A percentile compares a stretch with the other conserved stretches of the same genome.
Evolutionary conservation across 2,888 invertebrate genomes (phyloP).

Genomic region (Subacronicta megacephala): DNA sequence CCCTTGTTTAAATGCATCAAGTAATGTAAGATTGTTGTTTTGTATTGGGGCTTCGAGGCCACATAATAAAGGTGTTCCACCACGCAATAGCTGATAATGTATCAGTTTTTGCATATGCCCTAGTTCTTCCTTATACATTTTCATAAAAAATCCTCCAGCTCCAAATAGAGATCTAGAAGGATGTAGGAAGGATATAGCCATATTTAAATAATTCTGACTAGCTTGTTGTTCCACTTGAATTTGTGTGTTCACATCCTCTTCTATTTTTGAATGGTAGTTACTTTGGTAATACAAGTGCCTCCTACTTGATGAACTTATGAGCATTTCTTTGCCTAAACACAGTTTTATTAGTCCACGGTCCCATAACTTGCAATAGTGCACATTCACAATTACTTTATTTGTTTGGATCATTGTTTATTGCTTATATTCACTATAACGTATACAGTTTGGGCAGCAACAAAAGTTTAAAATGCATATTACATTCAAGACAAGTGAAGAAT

Average conservation of each 20-base stretch:
- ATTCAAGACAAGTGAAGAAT: no score
- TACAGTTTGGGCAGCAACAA: not conserved
- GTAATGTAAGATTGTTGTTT: constrained; percentile 50
- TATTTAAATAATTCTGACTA: constrained; percentile 65
- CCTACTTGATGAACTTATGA: not conserved
- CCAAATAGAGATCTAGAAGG: constrained; percentile 61
- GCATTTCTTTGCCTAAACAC: constrained; percentile 9
- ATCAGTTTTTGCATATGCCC: constrained; percentile 66
- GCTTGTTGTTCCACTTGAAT: constrained; percentile 70
- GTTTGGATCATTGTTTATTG: not conserved
- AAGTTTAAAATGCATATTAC: no score
- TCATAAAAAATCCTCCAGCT: constrained; percentile 68
- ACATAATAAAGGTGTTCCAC: constrained; percentile 58
- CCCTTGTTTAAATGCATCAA: constrained; percentile 63
- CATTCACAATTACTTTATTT: not conserved
- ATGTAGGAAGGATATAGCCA: constrained; percentile 66
- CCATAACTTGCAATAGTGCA: constrained; percentile 3
- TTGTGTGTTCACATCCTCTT: constrained; percentile 63
- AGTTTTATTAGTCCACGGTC: constrained; percentile 2
- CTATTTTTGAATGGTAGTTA: constrained; percentile 61
- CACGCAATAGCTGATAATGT: constrained; percentile 67
- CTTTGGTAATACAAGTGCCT: constrained; percentile 33
- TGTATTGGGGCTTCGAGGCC: constrained; percentile 47
- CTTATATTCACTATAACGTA: no score
- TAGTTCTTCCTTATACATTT: constrained; percentile 70